Percentiles rank a stretch among this genome's conserved stretches.
Evolutionary conservation across 2,113 vertebrate species (phyloP).

Genomic region (Burhinus oedicnemus): DNA sequence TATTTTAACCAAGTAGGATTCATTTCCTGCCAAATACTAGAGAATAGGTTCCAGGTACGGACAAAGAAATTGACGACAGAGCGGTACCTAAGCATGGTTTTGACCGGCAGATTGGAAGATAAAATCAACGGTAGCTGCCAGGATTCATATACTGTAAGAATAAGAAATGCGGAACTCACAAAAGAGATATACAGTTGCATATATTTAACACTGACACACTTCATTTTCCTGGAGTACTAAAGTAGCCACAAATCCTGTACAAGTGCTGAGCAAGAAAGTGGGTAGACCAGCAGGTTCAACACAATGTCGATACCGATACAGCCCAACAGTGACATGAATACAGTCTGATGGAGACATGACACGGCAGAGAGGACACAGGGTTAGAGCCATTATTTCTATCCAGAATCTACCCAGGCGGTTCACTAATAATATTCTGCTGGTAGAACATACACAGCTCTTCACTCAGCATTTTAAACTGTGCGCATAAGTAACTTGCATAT

Average conservation of each 20-base stretch:
- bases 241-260: not conserved
- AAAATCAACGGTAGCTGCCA: not conserved
- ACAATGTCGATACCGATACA: not conserved
- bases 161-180: constrained; percentile 5
- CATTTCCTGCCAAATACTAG: not conserved
- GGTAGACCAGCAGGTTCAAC: not conserved
- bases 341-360: not conserved
- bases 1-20: not conserved
- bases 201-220: not conserved
- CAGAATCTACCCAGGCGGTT: not conserved
- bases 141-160: not conserved
- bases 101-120: not conserved
- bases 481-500: not conserved
- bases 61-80: not conserved
- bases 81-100: not conserved
- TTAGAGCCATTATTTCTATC: not conserved
- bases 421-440: not conserved
- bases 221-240: not conserved
- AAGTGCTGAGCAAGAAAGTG: not conserved
- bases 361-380: not conserved
- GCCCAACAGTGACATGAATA: not conserved
- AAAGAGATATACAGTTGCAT: not conserved
- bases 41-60: not conserved
- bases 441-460: not conserved
- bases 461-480: not conserved